A percentile compares a stretch with the other conserved stretches of the same genome.
These are phyloP conservation scores for Uloborus diversus DNA, from an alignment of 1,140 invertebrate species.

Conservation along the genomic window DNA sequence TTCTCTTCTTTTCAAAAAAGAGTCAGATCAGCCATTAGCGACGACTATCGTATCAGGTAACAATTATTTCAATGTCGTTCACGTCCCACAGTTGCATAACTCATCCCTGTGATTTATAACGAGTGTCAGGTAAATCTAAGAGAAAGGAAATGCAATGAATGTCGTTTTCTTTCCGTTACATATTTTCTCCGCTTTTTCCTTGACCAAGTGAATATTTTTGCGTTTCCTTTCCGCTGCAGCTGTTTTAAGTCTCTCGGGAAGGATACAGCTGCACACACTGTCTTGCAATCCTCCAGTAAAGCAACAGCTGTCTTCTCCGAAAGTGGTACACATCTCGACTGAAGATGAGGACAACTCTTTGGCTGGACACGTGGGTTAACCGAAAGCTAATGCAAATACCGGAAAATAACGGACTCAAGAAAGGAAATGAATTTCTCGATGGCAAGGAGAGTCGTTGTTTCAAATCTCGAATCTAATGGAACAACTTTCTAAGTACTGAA, in stretches of 20 bases:
- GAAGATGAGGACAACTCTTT: too few species aligned
- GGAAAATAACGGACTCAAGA: too few species aligned
- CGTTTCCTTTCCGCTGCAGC: not conserved
- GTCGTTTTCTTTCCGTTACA: not conserved
- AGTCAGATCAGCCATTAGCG: too few species aligned
- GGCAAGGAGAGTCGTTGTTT: not conserved
- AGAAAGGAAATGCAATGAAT: not conserved
- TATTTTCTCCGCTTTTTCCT: not conserved
- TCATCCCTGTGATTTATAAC: not conserved
- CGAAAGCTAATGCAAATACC: not conserved
- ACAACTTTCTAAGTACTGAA: too few species aligned
- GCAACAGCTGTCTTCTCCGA: conserved; percentile 13
- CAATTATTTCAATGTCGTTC: too few species aligned
- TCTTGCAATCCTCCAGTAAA: too few species aligned
- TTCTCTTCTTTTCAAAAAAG: too few species aligned
- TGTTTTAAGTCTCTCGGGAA: not conserved
- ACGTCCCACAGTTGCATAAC: too few species aligned
- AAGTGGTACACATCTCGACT: too few species aligned
- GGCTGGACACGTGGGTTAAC: not conserved
- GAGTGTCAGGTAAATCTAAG: not conserved
- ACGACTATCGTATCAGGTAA: too few species aligned
- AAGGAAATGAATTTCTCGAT: not conserved
- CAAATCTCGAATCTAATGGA: not conserved
- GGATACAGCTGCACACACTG: conserved; percentile 11
- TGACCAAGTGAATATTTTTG: conserved; percentile 13